A percentile compares a stretch with the other conserved stretches of the same genome.
Evolutionary conservation across 2,888 invertebrate species (phyloP).

Genomic region (Neoaliturus tenellus): DNA sequence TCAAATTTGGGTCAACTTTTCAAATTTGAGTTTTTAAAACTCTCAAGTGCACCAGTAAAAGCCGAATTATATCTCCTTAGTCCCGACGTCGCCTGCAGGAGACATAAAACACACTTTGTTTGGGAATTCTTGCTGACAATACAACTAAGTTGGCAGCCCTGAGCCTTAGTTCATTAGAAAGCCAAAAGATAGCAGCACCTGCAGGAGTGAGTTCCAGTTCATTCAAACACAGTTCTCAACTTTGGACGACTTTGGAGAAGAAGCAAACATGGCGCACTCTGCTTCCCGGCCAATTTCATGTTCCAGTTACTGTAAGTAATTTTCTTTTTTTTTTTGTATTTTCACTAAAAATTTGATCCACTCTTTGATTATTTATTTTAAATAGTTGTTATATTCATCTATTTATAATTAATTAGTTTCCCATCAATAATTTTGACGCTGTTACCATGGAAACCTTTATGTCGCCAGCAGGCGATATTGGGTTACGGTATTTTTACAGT

Average conservation of each 20-base stretch:
- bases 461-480: constrained; percentile 23
- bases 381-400: too few species aligned
- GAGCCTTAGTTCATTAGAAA: constrained; percentile 4
- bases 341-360: too few species aligned
- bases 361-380: too few species aligned
- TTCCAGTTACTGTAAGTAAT: too few species aligned
- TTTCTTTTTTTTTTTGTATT: too few species aligned
- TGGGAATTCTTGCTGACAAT: not conserved
- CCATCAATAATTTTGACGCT: not conserved
- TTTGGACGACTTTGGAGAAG: not conserved
- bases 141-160: not conserved
- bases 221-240: not conserved
- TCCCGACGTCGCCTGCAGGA: not conserved
- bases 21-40: too few species aligned
- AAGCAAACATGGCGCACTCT: not conserved
- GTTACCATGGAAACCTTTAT: not conserved
- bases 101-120: constrained; percentile 7
- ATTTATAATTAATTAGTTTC: not conserved
- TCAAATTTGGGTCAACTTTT: too few species aligned
- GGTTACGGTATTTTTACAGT: not conserved
- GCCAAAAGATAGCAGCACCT: constrained; percentile 2
- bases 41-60: too few species aligned
- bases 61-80: too few species aligned
- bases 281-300: too few species aligned
- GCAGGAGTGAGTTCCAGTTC: not conserved